Conservation (phyloP, 2,113 vertebrate genomes). For the Sander lucioperca region DNA sequence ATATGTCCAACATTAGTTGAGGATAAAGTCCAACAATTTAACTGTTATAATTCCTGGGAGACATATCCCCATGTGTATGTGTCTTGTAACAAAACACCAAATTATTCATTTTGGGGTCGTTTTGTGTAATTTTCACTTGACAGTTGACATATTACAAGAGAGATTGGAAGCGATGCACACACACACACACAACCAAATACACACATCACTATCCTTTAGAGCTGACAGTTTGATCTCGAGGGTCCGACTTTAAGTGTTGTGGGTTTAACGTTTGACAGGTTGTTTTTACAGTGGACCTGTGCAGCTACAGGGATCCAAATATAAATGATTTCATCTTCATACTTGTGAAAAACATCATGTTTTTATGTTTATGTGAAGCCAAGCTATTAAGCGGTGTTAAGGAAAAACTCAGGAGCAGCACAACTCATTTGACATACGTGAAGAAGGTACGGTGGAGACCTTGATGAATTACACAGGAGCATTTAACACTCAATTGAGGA, state of each 20-base stretch:
- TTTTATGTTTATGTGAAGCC: slow-evolving; percentile 13
- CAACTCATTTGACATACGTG: too few species aligned
- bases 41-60: background rate
- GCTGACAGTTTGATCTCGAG: slow-evolving; percentile 23
- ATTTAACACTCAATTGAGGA: too few species aligned
- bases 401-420: too few species aligned
- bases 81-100: slow-evolving; percentile 11
- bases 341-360: slow-evolving; percentile 2
- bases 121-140: slow-evolving; percentile 38
- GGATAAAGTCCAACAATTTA: slow-evolving; percentile 10
- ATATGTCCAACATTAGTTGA: slow-evolving; percentile 2
- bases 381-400: background rate
- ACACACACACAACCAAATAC: background rate
- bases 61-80: slow-evolving; percentile 15
- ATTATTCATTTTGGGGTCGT: slow-evolving; percentile 28
- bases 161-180: slow-evolving; percentile 4
- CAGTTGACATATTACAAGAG: slow-evolving; percentile 22
- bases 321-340: slow-evolving; percentile 18
- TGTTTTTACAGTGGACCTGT: slow-evolving; percentile 41
- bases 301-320: slow-evolving; percentile 17
- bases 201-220: background rate
- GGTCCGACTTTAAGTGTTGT: slow-evolving; percentile 22
- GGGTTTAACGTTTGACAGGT: slow-evolving; percentile 31
- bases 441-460: too few species aligned
- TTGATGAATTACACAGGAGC: too few species aligned